These are phyloP conservation scores for pig (Sus scrofa) DNA, from an alignment of 2,113 vertebrate genomes.

Conservation along the genomic window T2T-Sscrofa CM000814.6:102207001-102207500, in stretches of 20 bases:
- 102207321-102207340: not conserved
- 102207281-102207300: not conserved
- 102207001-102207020: no score
- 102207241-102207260: slow-evolving; percentile 7
- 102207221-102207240: not conserved
- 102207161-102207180: not conserved
- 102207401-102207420: not conserved
- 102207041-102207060: no score
- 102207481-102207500: no score
- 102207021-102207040: no score
- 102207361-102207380: not conserved
- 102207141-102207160: not conserved
- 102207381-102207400: not conserved
- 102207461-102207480: not conserved
- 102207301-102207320: not conserved
- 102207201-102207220: not conserved
- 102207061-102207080: not conserved
- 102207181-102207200: not conserved
- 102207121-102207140: not conserved
- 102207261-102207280: not conserved
- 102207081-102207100: not conserved
- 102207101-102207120: not conserved
- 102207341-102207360: not conserved
- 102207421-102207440: not conserved
- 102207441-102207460: not conserved